Evolutionary conservation across 2,113 vertebrate species (phyloP), one percentile per base, ranked within the genome.

Genomic region (Sinocyclocheilus maitianheensis): DNA sequence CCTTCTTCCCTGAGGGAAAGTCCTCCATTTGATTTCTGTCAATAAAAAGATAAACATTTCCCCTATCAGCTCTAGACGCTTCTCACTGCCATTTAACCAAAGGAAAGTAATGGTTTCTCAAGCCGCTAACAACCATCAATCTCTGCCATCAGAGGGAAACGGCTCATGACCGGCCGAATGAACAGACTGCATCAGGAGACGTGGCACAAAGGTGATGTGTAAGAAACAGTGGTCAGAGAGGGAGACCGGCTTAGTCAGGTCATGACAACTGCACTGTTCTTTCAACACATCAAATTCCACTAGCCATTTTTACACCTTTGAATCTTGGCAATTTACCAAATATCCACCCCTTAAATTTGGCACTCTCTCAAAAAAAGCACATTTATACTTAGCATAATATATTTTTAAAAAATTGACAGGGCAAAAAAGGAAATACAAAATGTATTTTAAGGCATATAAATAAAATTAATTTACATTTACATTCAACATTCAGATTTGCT

Each of bases 41-140:
- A 77, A 89, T 90, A 87, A 77, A 90, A 88, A 90, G 91, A 90
- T 91, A 90, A 92, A 89, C 80, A 90, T 85, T 77, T 77, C n/a
- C 83, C 74, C 79, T 65, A 81, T 74, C 82, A 83, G 22, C 55
- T 37, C 60, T 83, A 76, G 48, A 58, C 72, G 26, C 65, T 89
- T 81, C 81, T 84, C 48, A 77, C 53, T 89, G 71, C 71, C 74
- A 84, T 77, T 84, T 81, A 81, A 63, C 67, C 51, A 3, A 20
- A 81, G 80, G 78, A 75, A 65, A 53, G 69, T 76, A 85, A 87
- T 87, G 87, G 89, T 87, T 89, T 89, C 74, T 89, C 69, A 58
- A 83, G 69, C 62, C 53, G 30, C 77, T 85, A 81, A 87, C 85
- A 87, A 58, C 80, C 86, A 85, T 82, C 79, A 86, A 71, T 89